Evolutionary conservation across 2,113 vertebrate species (phyloP), one percentile per base, ranked within the genome.

Genomic region (Benitochromis conjunctus): DNA sequence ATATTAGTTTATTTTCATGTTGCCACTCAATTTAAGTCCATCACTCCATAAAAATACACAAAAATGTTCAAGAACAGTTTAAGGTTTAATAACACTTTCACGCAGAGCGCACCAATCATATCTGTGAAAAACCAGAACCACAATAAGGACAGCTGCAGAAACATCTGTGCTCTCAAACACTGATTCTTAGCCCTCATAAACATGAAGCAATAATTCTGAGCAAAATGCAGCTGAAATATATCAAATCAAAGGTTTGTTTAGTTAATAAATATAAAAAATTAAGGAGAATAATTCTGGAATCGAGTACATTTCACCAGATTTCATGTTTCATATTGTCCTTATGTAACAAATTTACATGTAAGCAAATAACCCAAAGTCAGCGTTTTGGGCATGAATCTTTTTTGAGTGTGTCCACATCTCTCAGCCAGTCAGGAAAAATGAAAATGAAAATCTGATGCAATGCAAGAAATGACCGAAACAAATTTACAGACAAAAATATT

Each of bases 331-430:
- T 62, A 36, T 36, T 62, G 18, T 36, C 36, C 1, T 1, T 36
- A 62, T 34, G 29, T 62, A 62, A 0, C 60, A 64, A n/a, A 64
- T n/a, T 64, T 36, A 64, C 18, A 36, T 0, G n/a, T n/a, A n/a
- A n/a, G n/a, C n/a, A n/a, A 62, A 62, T 62, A 36, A 7, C 31
- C 58, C 31, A 62, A n/a, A 62, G 31, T 62, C 18, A 36, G 0
- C 0, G 0, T 62, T 62, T 62, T 4, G 31, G 1, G 7, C 0
- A 62, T 62, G 34, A 62, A 36, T 36, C 0, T n/a, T 62, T n/a
- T 62, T 62, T 62, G 31, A 62, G 18, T 36, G 0, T 62, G 18
- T 62, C 58, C 18, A 62, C 0, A 12, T 62, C 31, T 16, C 3
- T 66, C 62, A 66, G 12, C n/a, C 62, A 14, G n/a, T 66, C n/a